A percentile compares a stretch with the other conserved stretches of the same genome.
These are phyloP conservation scores for Diceros bicornis DNA, from an alignment of 2,797 vertebrate species.

Conservation along the genomic window DNA sequence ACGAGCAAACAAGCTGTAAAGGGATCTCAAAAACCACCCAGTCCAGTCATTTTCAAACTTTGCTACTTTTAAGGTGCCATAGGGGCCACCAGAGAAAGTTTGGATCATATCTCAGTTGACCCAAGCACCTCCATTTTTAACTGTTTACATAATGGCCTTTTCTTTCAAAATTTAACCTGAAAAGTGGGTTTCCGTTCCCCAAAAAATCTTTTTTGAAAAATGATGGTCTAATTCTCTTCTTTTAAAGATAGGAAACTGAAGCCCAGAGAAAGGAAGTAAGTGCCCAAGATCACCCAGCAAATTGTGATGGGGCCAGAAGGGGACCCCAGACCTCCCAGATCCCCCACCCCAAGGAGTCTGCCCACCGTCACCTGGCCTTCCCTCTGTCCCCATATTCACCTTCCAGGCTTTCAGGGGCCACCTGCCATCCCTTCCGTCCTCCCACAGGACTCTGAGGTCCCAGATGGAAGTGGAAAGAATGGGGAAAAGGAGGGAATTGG, in stretches of 20 bases:
- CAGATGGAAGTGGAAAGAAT: not conserved
- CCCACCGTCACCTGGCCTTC: accelerated
- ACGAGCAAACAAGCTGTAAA: accelerated
- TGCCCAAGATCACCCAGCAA: not conserved
- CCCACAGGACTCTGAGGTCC: not conserved
- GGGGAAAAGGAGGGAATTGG: not conserved
- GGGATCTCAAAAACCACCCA: not conserved
- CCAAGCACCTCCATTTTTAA: not conserved
- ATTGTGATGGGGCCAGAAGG: accelerated
- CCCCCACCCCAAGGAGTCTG: accelerated
- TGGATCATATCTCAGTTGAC: accelerated
- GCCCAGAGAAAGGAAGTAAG: not conserved
- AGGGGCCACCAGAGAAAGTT: not conserved
- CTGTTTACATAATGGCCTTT: not conserved
- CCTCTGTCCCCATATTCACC: accelerated
- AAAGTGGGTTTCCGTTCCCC: not conserved
- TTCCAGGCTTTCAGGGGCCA: not conserved
- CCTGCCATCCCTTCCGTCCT: not conserved
- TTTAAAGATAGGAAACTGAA: not conserved
- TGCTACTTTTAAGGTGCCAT: accelerated
- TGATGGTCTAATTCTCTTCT: not conserved
- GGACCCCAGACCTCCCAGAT: no score
- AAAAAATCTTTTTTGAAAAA: not conserved
- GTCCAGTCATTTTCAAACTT: accelerated
- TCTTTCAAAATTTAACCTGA: not conserved